A percentile compares a stretch with the other conserved stretches of the same genome.
Evolutionary conservation across 1,140 invertebrate species (phyloP).

Genomic region (Aphelenchoides besseyi): DNA sequence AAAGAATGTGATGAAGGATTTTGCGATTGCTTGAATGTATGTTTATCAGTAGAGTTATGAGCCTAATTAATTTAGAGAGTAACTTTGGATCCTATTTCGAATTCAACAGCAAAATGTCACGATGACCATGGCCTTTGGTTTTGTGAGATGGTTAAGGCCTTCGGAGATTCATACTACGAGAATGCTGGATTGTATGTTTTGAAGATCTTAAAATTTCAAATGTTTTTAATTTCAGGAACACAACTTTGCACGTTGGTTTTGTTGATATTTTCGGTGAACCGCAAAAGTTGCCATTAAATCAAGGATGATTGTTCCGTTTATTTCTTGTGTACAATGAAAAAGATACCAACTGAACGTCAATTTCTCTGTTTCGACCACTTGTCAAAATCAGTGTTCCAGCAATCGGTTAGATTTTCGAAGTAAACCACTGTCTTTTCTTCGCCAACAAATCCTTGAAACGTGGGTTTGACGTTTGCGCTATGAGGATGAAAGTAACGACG

Average conservation of each 20-base stretch:
- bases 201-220: neutral
- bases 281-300: neutral
- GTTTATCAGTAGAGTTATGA: neutral
- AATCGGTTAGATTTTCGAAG: neutral
- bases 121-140: constrained; percentile 5
- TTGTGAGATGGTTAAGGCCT: constrained; percentile 11
- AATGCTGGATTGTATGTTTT: constrained; percentile 12
- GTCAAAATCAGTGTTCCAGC: neutral
- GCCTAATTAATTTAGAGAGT: constrained; percentile 6
- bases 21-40: constrained; percentile 7
- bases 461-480: neutral
- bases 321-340: constrained; percentile 3
- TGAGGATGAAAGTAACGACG: neutral
- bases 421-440: constrained; percentile 2
- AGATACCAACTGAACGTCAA: constrained; percentile 6
- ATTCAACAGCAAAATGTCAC: constrained; percentile 4
- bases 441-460: neutral
- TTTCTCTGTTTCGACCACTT: neutral
- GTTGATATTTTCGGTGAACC: constrained; percentile 11
- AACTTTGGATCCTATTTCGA: neutral
- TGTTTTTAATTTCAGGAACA: constrained; percentile 1
- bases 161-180: constrained; percentile 1
- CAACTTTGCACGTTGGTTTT: neutral
- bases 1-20: neutral
- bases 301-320: constrained; percentile 1